These are phyloP conservation scores for Tragulus kanchil DNA, from an alignment of 2,113 vertebrate genomes.

Conservation along the genomic window DNA sequence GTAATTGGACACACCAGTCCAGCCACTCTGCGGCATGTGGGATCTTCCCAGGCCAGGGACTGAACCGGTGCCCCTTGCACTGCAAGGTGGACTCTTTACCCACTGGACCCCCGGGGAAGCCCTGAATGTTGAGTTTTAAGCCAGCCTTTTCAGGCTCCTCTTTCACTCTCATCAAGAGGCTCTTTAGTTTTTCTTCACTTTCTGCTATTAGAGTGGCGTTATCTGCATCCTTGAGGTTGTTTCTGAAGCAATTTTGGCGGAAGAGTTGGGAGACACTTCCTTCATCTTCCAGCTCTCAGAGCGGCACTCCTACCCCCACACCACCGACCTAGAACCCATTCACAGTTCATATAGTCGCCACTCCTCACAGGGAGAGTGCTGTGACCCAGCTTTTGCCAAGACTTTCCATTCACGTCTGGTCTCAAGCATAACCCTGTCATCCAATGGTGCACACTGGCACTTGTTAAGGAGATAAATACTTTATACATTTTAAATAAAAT, in stretches of 20 bases:
- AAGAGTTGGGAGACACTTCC: not conserved
- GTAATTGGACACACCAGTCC: too few relatives aligned
- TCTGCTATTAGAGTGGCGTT: not conserved
- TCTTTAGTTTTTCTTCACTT: not conserved
- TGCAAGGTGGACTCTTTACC: too few relatives aligned
- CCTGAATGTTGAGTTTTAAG: not conserved
- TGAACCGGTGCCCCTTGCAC: too few relatives aligned
- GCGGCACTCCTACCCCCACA: fast-evolving
- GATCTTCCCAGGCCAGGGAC: too few relatives aligned
- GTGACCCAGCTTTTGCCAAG: not conserved
- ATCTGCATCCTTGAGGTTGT: not conserved
- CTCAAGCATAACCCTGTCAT: not conserved
- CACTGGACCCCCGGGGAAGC: too few relatives aligned
- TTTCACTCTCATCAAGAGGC: not conserved
- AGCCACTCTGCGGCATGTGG: too few relatives aligned
- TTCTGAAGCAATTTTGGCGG: not conserved
- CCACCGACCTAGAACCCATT: not conserved
- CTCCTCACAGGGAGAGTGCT: fast-evolving
- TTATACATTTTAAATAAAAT: not conserved
- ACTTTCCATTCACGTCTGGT: not conserved
- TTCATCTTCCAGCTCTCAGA: not conserved
- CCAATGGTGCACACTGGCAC: not conserved
- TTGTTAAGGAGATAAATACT: not conserved
- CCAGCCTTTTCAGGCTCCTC: not conserved
- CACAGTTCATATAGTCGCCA: fast-evolving